phyloP scores from a whole-genome alignment of 1,140 invertebrate species.

The Drosophila guanche region DNA sequence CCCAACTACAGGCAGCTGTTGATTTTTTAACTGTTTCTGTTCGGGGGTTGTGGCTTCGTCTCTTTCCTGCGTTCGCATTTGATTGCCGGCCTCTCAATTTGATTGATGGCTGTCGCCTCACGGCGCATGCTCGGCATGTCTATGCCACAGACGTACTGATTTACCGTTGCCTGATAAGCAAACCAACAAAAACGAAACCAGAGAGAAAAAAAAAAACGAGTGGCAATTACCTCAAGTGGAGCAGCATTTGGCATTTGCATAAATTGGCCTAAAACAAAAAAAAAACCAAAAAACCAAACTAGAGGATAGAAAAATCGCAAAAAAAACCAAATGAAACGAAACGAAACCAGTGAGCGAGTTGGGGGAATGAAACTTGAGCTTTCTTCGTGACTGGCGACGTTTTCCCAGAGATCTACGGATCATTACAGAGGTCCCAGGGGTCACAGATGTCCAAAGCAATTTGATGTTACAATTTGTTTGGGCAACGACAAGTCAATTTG shows the following conservation, averaged over 20 bases:
- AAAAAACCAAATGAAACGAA: slow-evolving; percentile 40
- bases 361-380: slow-evolving; percentile 71
- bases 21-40: slow-evolving; percentile 56
- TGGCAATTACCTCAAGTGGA: slow-evolving; percentile 79
- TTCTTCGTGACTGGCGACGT: slow-evolving; percentile 77
- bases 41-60: slow-evolving; percentile 6
- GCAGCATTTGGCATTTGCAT: slow-evolving; percentile 77
- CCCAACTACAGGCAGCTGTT: slow-evolving; percentile 56
- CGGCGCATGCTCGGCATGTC: slow-evolving; percentile 74
- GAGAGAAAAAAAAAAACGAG: slow-evolving; percentile 42
- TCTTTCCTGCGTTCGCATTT: slow-evolving; percentile 46
- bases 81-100: slow-evolving; percentile 71
- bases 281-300: not conserved
- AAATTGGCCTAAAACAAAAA: slow-evolving; percentile 64
- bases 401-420: slow-evolving; percentile 53
- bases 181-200: slow-evolving; percentile 14
- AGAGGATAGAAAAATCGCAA: slow-evolving; percentile 25
- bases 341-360: slow-evolving; percentile 50
- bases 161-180: slow-evolving; percentile 75
- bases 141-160: slow-evolving; percentile 59
- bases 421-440: slow-evolving; percentile 56
- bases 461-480: slow-evolving; percentile 72
- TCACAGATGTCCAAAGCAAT: slow-evolving; percentile 69
- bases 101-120: slow-evolving; percentile 79
- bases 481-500: slow-evolving; percentile 68